Evolutionary conservation across 1,140 invertebrate species (phyloP).

Genomic region (Leptinotarsa texana): DNA sequence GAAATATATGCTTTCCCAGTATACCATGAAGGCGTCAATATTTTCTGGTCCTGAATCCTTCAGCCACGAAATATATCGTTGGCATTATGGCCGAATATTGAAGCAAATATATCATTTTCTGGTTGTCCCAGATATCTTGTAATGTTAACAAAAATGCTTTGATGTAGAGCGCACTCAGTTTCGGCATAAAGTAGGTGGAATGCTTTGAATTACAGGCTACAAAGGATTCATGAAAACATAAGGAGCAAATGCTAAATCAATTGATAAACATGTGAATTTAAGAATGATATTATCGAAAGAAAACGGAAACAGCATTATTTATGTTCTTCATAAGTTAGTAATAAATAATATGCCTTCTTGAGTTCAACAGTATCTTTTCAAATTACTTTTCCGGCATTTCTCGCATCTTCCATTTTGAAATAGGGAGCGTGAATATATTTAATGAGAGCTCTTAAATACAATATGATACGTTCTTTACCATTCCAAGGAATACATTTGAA

Average conservation of each 20-base stretch:
- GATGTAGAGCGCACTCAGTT: neutral
- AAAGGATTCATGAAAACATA: too few species aligned
- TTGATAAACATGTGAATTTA: slow-evolving; percentile 36
- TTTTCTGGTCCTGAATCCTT: slow-evolving; percentile 8
- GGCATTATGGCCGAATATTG: slow-evolving; percentile 15
- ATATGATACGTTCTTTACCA: slow-evolving; percentile 41
- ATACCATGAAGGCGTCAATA: slow-evolving; percentile 30
- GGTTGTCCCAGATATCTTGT: slow-evolving; percentile 1
- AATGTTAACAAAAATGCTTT: neutral
- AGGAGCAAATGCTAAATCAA: too few species aligned
- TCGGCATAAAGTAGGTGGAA: neutral
- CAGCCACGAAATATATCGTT: slow-evolving; percentile 25
- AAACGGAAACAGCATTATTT: slow-evolving; percentile 40
- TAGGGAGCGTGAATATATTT: slow-evolving; percentile 38
- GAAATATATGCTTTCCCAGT: slow-evolving; percentile 20
- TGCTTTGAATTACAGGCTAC: too few species aligned
- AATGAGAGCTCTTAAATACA: slow-evolving; percentile 48
- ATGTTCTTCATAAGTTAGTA: slow-evolving; percentile 27
- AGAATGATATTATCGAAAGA: slow-evolving; percentile 33
- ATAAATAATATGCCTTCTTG: slow-evolving; percentile 44
- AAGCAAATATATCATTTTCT: slow-evolving; percentile 32
- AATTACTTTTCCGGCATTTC: slow-evolving; percentile 33
- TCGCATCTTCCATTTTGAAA: slow-evolving; percentile 35
- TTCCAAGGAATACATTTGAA: slow-evolving; percentile 43
- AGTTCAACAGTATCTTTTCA: slow-evolving; percentile 36